Evolutionary conservation across 2,888 invertebrate species (phyloP).

Genomic region (Lithodes maja): DNA sequence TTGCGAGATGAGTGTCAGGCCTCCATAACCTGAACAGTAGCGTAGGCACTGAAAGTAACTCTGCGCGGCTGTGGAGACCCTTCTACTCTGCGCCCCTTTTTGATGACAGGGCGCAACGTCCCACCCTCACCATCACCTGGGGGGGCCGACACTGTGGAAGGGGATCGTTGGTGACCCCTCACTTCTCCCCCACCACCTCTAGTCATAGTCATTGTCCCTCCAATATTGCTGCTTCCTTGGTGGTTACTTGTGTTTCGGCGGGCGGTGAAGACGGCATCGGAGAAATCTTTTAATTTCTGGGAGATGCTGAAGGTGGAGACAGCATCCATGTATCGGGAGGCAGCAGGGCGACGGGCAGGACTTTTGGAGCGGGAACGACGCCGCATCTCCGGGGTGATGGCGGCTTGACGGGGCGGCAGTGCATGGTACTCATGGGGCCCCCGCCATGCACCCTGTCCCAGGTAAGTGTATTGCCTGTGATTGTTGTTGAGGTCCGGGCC

Average conservation of each 20-base stretch:
- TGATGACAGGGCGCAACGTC: conserved; percentile 67
- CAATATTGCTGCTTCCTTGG: neutral
- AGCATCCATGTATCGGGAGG: conserved; percentile 58
- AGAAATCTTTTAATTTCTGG: conserved; percentile 60
- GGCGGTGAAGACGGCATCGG: conserved; percentile 60
- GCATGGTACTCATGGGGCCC: conserved; percentile 64
- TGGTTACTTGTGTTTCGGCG: neutral
- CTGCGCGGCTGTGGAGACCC: conserved; percentile 54
- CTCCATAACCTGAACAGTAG: conserved; percentile 70
- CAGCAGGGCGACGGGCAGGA: conserved; percentile 67
- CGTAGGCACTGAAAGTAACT: conserved; percentile 70
- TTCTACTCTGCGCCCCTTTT: conserved; percentile 57
- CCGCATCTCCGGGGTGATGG: conserved; percentile 53
- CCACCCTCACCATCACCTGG: conserved; percentile 10
- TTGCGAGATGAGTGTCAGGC: conserved; percentile 37
- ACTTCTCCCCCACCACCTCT: conserved; percentile 20
- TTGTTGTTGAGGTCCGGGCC: conserved; percentile 54
- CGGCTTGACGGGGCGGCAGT: neutral
- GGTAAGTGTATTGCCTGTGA: conserved; percentile 45
- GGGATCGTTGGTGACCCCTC: conserved; percentile 31
- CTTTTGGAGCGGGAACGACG: conserved; percentile 71
- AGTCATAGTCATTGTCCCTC: neutral
- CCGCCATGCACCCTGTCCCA: conserved; percentile 34
- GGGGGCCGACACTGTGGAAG: conserved; percentile 23
- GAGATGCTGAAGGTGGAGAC: conserved; percentile 64